These are phyloP conservation scores for Plagodis pulveraria DNA, from an alignment of 2,888 invertebrate genomes.

Conservation along the genomic window DNA sequence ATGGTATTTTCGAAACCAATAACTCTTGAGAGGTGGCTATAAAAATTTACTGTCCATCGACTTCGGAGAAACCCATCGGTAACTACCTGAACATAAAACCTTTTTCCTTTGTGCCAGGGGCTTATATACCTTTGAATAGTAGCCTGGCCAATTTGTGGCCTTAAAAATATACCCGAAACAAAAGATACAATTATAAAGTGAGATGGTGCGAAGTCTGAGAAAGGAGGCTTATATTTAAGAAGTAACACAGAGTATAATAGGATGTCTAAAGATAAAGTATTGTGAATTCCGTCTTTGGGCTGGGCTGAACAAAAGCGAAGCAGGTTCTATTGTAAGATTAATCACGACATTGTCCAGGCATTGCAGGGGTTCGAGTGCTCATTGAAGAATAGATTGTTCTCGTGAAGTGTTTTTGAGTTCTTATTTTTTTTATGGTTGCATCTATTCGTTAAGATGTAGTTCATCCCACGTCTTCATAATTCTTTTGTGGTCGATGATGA, in stretches of 20 bases:
- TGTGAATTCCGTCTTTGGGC: constrained; percentile 17
- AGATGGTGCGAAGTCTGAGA: constrained; percentile 13
- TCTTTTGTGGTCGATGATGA: not conserved
- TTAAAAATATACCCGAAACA: constrained; percentile 33
- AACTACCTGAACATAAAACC: constrained; percentile 39
- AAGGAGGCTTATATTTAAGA: constrained; percentile 9
- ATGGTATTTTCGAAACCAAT: constrained; percentile 42
- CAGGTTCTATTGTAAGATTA: constrained; percentile 26
- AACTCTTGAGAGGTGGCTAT: constrained; percentile 39
- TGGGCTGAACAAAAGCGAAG: constrained; percentile 19
- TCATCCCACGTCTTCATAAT: not conserved
- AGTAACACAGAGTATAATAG: not conserved
- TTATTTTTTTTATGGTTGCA: not conserved
- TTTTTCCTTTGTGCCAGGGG: constrained; percentile 29
- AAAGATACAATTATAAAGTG: constrained; percentile 29
- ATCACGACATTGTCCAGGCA: constrained; percentile 22
- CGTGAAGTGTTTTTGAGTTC: constrained; percentile 9
- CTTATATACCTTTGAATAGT: constrained; percentile 23
- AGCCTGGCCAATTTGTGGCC: constrained; percentile 31
- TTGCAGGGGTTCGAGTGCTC: constrained; percentile 13
- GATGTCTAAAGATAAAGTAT: constrained; percentile 11
- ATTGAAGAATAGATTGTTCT: constrained; percentile 15
- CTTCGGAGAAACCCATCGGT: constrained; percentile 36
- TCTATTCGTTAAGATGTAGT: not conserved
- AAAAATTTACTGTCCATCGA: constrained; percentile 41